Evolutionary conservation across 2,888 invertebrate species (phyloP).

Genomic region (Miltochrista miniata): DNA sequence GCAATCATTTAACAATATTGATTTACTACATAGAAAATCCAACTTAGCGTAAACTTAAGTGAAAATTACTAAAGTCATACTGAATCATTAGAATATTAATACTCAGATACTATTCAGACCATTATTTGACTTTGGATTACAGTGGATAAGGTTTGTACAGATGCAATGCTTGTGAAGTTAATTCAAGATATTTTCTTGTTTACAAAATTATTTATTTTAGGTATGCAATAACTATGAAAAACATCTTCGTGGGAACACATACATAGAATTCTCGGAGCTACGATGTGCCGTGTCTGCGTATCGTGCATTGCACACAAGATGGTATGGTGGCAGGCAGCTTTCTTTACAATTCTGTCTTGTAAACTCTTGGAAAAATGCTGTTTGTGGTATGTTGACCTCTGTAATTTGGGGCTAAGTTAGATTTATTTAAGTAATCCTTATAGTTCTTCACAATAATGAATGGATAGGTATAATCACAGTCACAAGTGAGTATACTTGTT

Average conservation of each 20-base stretch:
- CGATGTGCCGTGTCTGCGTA: slow-evolving; percentile 90
- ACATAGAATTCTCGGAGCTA: slow-evolving; percentile 88
- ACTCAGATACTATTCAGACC: slow-evolving; percentile 26
- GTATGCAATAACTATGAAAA: slow-evolving; percentile 92
- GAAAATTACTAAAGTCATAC: neutral
- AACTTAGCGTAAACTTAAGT: too few species aligned
- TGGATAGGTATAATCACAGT: too few species aligned
- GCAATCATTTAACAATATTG: too few species aligned
- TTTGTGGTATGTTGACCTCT: slow-evolving; percentile 87
- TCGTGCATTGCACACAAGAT: slow-evolving; percentile 90
- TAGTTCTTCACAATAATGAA: too few species aligned
- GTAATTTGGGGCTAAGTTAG: too few species aligned
- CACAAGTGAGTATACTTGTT: too few species aligned
- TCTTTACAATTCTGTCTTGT: slow-evolving; percentile 92
- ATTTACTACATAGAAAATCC: too few species aligned
- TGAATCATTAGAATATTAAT: neutral
- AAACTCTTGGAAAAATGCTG: slow-evolving; percentile 91
- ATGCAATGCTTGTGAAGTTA: neutral
- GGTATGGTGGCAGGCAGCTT: slow-evolving; percentile 93
- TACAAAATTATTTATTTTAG: slow-evolving; percentile 35
- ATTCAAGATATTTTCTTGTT: too few species aligned
- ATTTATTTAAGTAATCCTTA: too few species aligned
- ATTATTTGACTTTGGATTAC: neutral
- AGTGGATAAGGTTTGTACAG: slow-evolving; percentile 15
- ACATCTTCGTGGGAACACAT: slow-evolving; percentile 95